These are phyloP conservation scores for Planococcus citri DNA, from an alignment of 1,140 invertebrate genomes.

Conservation along the genomic window DNA sequence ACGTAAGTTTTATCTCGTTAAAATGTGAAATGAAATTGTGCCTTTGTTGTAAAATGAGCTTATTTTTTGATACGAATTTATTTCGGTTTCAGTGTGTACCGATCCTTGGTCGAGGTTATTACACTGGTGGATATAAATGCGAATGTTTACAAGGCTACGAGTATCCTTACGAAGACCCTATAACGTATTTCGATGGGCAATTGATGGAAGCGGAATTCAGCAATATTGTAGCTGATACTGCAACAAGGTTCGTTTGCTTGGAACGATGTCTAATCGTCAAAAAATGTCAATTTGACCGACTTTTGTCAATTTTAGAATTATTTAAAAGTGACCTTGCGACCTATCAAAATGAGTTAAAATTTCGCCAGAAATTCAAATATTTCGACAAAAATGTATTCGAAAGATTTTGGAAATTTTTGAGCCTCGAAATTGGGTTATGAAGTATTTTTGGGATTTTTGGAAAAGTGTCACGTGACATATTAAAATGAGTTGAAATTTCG, in stretches of 20 bases:
- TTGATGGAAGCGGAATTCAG: slow-evolving; percentile 87
- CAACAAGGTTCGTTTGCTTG: slow-evolving; percentile 50
- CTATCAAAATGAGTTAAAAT: no score
- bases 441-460: neutral
- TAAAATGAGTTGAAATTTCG: no score
- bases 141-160: slow-evolving; percentile 95
- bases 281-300: neutral
- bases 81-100: slow-evolving; percentile 71
- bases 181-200: slow-evolving; percentile 93
- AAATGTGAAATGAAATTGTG: no score
- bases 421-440: neutral
- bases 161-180: slow-evolving; percentile 89
- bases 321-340: no score
- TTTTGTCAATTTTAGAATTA: no score
- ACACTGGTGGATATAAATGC: slow-evolving; percentile 94
- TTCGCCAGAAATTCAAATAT: no score
- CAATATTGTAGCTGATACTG: slow-evolving; percentile 64
- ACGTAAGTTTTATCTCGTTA: slow-evolving; percentile 51
- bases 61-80: neutral
- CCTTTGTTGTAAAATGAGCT: neutral
- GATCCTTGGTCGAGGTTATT: slow-evolving; percentile 77
- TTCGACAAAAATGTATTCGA: no score
- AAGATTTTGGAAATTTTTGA: neutral
- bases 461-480: no score
- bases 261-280: neutral